Conservation (phyloP, 2,797 vertebrate genomes). For the Gadopsis marmoratus region DNA sequence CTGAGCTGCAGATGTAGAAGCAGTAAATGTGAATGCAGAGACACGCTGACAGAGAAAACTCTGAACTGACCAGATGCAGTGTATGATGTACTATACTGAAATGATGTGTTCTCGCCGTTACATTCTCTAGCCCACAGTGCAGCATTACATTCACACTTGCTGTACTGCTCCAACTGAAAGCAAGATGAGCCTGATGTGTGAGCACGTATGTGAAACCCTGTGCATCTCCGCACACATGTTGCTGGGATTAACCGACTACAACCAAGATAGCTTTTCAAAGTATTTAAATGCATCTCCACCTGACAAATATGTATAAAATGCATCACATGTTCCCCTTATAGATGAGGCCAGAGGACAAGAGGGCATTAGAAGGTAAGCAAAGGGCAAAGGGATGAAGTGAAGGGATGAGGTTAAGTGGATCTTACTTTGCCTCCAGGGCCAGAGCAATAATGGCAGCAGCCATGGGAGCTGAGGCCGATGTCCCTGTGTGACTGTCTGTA, state of each 20-base stretch:
- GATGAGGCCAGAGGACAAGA: conserved; percentile 39
- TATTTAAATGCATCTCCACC: conserved; percentile 11
- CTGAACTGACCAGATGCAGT: not conserved
- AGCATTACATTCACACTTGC: not conserved
- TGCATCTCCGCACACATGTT: conserved; percentile 4
- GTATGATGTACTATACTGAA: not conserved
- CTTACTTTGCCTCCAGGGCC: conserved; percentile 99
- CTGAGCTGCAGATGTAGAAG: not conserved
- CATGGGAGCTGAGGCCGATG: conserved; percentile 98
- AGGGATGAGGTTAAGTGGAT: conserved; percentile 75
- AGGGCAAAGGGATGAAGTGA: conserved; percentile 58
- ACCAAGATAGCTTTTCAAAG: conserved; percentile 8
- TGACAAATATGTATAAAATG: conserved; percentile 28
- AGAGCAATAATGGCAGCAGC: conserved; percentile 98
- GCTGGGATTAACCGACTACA: conserved; percentile 2
- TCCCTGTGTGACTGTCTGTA: conserved; percentile 98
- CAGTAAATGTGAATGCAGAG: not conserved
- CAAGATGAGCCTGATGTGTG: not conserved
- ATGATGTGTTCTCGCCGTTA: not conserved
- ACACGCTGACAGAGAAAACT: not conserved
- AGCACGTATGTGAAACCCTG: not conserved
- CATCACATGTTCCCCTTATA: conserved; percentile 46
- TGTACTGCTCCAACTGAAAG: not conserved
- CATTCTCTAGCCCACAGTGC: not conserved
- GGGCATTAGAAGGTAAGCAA: conserved; percentile 58